Evolutionary conservation across 2,888 invertebrate species (phyloP).

Genomic region (Orchesellides sinensis): DNA sequence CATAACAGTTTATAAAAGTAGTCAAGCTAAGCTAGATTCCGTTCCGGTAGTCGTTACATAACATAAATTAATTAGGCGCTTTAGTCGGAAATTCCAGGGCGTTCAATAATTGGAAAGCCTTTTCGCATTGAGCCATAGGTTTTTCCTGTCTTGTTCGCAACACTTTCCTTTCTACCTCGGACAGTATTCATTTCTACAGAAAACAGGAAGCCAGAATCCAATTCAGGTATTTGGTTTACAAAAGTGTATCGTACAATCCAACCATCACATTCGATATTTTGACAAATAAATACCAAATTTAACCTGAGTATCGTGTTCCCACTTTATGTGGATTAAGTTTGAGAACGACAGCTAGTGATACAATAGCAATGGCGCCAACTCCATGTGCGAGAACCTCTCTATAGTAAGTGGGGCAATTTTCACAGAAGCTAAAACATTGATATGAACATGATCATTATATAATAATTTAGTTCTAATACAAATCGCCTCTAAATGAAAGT

Average conservation of each 20-base stretch:
- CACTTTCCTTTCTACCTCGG: constrained; percentile 53
- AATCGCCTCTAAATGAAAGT: no score
- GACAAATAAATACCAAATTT: background rate
- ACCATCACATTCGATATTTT: no score
- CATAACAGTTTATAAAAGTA: no score
- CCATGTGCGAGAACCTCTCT: constrained; percentile 60
- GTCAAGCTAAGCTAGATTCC: no score
- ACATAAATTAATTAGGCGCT: no score
- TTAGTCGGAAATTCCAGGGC: constrained; percentile 17
- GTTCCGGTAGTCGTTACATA: no score
- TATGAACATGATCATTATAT: background rate
- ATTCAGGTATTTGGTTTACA: background rate
- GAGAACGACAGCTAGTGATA: constrained; percentile 57
- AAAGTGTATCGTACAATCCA: no score
- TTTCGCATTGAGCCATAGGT: constrained; percentile 55
- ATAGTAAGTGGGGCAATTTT: constrained; percentile 58
- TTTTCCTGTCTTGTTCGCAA: constrained; percentile 12
- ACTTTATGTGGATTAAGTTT: constrained; percentile 49
- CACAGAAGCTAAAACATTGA: constrained; percentile 50
- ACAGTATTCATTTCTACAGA: constrained; percentile 52
- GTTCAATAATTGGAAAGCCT: constrained; percentile 57
- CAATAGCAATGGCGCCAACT: constrained; percentile 54
- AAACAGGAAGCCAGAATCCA: background rate
- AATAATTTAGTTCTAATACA: no score
- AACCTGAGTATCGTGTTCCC: constrained; percentile 64